Conservation (phyloP, 2,797 vertebrate species). For the Sitta carolinensis region DNA sequence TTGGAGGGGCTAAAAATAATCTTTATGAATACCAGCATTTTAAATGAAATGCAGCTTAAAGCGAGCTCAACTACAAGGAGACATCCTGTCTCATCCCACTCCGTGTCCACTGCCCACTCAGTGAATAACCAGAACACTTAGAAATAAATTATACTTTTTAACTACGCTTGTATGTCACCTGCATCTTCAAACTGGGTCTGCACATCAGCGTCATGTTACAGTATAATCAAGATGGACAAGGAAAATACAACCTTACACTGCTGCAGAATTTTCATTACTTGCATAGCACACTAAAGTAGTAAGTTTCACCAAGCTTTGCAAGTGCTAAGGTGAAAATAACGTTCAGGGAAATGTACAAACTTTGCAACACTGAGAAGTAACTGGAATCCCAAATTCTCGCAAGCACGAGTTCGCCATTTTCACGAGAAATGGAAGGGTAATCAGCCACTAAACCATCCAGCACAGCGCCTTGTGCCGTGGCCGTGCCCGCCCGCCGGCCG, state of each 20-base stretch:
- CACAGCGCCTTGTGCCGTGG: rapidly evolving
- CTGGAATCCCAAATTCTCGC: neutral
- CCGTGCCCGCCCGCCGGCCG: rapidly evolving
- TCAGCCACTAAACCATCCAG: neutral
- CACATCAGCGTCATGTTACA: neutral
- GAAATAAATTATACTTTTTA: neutral
- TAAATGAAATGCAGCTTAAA: neutral
- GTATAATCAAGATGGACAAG: neutral
- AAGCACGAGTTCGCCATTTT: neutral
- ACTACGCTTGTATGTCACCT: neutral
- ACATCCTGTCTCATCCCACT: neutral
- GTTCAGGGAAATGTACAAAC: neutral
- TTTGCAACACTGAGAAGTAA: neutral
- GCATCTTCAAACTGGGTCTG: neutral
- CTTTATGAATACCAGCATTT: neutral
- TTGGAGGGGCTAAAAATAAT: neutral
- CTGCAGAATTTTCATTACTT: neutral
- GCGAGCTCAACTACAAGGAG: neutral
- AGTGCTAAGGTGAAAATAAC: neutral
- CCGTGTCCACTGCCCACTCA: neutral
- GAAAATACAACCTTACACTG: neutral
- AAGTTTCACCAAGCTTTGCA: neutral
- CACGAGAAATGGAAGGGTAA: rapidly evolving
- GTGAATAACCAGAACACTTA: neutral
- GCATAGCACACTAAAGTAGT: neutral